Conservation (phyloP, 2,113 vertebrate genomes). For the Cyanoliseus patagonus region DNA sequence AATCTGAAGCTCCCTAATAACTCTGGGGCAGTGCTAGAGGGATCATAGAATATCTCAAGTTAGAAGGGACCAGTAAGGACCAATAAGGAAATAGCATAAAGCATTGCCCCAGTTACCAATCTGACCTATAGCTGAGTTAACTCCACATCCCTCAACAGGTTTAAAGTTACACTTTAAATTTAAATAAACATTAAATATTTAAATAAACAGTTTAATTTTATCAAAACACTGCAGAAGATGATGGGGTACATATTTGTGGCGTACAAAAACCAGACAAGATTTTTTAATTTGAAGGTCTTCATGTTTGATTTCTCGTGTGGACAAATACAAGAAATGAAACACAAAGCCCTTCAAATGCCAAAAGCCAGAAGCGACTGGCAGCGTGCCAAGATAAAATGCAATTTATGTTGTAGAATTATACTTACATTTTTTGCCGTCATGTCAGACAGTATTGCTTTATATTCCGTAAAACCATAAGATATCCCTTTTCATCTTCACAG, state of each 20-base stretch:
- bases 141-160: background rate
- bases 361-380: background rate
- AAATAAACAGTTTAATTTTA: background rate
- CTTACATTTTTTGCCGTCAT: constrained; percentile 81
- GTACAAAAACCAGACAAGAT: background rate
- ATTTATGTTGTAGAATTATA: background rate
- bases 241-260: background rate
- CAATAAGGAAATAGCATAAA: background rate
- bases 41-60: background rate
- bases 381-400: background rate
- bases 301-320: background rate
- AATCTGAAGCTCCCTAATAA: background rate
- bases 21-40: background rate
- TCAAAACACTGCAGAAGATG: background rate
- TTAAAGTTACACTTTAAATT: background rate
- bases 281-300: background rate
- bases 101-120: background rate
- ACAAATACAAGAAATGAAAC: background rate
- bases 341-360: background rate
- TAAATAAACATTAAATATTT: background rate
- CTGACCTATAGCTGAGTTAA: background rate
- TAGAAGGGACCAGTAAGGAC: background rate
- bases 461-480: constrained; percentile 68
- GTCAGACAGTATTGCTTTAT: constrained; percentile 69
- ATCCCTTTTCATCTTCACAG: constrained; percentile 64